phyloP scores from a whole-genome alignment of 2,113 vertebrate species.

The Steatornis caripensis region DNA sequence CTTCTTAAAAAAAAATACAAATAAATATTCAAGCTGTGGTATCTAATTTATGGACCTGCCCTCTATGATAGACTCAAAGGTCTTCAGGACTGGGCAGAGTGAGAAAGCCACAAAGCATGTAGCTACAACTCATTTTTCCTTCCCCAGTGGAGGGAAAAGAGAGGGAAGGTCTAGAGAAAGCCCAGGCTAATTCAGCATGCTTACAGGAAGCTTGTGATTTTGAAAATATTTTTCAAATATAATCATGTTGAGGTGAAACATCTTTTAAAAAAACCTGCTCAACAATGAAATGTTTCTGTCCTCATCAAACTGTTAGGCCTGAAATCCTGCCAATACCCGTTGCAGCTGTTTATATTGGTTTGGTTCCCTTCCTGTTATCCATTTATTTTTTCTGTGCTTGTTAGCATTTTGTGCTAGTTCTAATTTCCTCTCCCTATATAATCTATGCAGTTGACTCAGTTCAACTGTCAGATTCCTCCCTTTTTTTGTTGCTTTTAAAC shows the following conservation, averaged over 20 bases:
- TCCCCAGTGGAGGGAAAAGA: background rate
- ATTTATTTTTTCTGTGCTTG: conserved; percentile 64
- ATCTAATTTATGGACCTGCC: background rate
- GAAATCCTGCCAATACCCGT: conserved; percentile 64
- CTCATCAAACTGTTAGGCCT: conserved; percentile 51
- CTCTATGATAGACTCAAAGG: background rate
- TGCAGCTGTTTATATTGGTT: conserved; percentile 69
- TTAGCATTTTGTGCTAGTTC: conserved; percentile 62
- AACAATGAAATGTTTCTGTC: conserved; percentile 66
- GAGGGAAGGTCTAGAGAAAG: background rate
- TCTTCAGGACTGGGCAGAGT: background rate
- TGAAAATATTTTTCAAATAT: conserved; percentile 59
- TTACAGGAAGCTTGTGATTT: background rate
- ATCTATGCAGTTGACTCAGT: conserved; percentile 19
- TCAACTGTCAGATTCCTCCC: background rate
- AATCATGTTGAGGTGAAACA: conserved; percentile 64
- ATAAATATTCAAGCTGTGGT: accelerated
- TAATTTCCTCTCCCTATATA: conserved; percentile 68
- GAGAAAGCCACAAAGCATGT: background rate
- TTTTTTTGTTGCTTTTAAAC: background rate
- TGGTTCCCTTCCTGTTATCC: conserved; percentile 63
- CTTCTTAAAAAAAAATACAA: background rate
- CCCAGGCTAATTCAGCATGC: background rate
- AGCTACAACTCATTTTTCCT: background rate
- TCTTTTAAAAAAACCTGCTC: conserved; percentile 56